Evolutionary conservation across 92 coral and sea anemone genomes (phyloP).

Genomic region (Porites rus): DNA sequence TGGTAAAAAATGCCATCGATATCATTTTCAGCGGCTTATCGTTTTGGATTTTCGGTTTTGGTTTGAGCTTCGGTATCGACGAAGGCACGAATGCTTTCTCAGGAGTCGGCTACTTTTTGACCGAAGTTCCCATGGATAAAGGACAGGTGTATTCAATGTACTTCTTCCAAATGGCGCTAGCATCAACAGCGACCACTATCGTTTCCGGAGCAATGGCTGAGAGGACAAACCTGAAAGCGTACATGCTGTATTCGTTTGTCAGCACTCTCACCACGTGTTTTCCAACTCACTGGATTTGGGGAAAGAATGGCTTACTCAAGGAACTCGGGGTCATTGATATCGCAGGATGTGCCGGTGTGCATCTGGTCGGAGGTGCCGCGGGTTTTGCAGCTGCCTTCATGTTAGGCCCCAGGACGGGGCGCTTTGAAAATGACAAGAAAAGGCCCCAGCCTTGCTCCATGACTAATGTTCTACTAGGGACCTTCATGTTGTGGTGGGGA

Average conservation of each 20-base stretch:
- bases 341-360: slow-evolving; percentile 74
- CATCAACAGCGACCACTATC: slow-evolving; percentile 80
- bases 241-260: slow-evolving; percentile 74
- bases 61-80: slow-evolving; percentile 66
- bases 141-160: slow-evolving; percentile 69
- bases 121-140: slow-evolving; percentile 51
- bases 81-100: slow-evolving; percentile 69
- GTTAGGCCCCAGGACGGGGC: slow-evolving; percentile 87
- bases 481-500: slow-evolving; percentile 97
- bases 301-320: slow-evolving; percentile 66
- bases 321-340: slow-evolving; percentile 77
- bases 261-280: slow-evolving; percentile 77
- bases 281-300: slow-evolving; percentile 87
- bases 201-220: slow-evolving; percentile 86
- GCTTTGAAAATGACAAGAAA: slow-evolving; percentile 57
- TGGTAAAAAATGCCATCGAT: slow-evolving; percentile 77
- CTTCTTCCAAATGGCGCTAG: slow-evolving; percentile 80
- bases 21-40: slow-evolving; percentile 72
- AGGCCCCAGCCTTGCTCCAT: slow-evolving; percentile 60
- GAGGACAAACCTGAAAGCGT: slow-evolving; percentile 70
- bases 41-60: slow-evolving; percentile 74
- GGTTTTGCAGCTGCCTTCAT: slow-evolving; percentile 91
- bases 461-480: slow-evolving; percentile 90
- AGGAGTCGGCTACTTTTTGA: slow-evolving; percentile 69
- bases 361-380: slow-evolving; percentile 92